These are phyloP conservation scores for Eubucco bourcierii DNA, from an alignment of 2,113 vertebrate species.

Conservation along the genomic window DNA sequence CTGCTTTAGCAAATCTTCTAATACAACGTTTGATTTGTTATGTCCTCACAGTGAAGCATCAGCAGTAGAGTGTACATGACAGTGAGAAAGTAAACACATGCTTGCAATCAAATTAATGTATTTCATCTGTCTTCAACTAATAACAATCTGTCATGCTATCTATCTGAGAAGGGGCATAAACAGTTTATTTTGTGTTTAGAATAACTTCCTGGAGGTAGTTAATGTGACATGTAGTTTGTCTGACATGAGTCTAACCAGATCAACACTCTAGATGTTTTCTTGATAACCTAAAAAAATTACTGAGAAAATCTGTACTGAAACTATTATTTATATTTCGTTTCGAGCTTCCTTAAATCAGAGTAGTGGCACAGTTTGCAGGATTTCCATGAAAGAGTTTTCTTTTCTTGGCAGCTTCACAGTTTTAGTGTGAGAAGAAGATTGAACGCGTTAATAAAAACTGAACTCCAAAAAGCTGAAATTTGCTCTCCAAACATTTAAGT, in stretches of 20 bases:
- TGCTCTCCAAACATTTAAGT: neutral
- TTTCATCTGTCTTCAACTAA: slow-evolving; percentile 91
- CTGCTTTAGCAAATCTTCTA: slow-evolving; percentile 63
- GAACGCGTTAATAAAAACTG: slow-evolving; percentile 18
- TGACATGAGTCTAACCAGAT: slow-evolving; percentile 94
- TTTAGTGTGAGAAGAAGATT: slow-evolving; percentile 54
- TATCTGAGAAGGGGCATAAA: slow-evolving; percentile 90
- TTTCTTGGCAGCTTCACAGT: slow-evolving; percentile 33
- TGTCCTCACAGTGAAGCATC: slow-evolving; percentile 70
- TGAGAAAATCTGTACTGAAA: slow-evolving; percentile 74
- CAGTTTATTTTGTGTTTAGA: slow-evolving; percentile 99
- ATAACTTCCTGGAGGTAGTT: slow-evolving; percentile 95
- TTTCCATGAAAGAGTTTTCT: slow-evolving; percentile 56
- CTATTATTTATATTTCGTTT: slow-evolving; percentile 73
- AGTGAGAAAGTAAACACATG: slow-evolving; percentile 89
- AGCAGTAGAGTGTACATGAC: slow-evolving; percentile 77
- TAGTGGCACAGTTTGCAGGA: slow-evolving; percentile 39
- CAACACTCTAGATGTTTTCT: slow-evolving; percentile 91
- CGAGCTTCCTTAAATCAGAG: slow-evolving; percentile 66
- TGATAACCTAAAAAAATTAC: slow-evolving; percentile 90
- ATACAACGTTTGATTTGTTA: slow-evolving; percentile 69
- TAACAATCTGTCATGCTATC: slow-evolving; percentile 93
- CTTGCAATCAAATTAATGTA: slow-evolving; percentile 90
- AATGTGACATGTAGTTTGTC: slow-evolving; percentile 94
- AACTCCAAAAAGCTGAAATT: slow-evolving; percentile 1